A percentile compares a stretch with the other conserved stretches of the same genome.
These are phyloP conservation scores for Pseudomyrmex concolor DNA, from an alignment of 1,140 invertebrate genomes.

Conservation along the genomic window DNA sequence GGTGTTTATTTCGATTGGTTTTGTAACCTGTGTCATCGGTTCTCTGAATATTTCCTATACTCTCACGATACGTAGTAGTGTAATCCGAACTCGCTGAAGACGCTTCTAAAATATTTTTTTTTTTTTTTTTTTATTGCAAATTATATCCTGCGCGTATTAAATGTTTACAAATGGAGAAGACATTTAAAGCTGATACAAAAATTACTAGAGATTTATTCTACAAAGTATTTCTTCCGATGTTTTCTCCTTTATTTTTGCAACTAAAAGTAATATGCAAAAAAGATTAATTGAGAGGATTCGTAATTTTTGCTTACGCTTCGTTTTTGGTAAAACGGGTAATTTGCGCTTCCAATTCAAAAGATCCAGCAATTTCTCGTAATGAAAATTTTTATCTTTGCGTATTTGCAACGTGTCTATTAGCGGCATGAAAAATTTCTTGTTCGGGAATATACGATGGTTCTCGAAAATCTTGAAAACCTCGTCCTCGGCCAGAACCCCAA, in stretches of 20 bases:
- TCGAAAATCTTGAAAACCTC: conserved; percentile 52
- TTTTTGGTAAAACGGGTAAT: conserved; percentile 66
- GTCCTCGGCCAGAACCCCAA: conserved; percentile 45
- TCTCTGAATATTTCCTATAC: conserved; percentile 38
- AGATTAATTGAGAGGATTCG: not conserved
- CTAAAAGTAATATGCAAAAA: too few relatives aligned
- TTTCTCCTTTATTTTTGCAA: too few relatives aligned
- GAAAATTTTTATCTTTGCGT: conserved; percentile 45
- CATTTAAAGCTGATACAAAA: too few relatives aligned
- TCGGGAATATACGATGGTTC: conserved; percentile 52
- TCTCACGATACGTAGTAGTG: conserved; percentile 11
- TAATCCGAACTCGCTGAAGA: conserved; percentile 36
- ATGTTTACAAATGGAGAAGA: too few relatives aligned
- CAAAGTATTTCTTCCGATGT: too few relatives aligned
- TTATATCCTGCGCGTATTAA: too few relatives aligned
- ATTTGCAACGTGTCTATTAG: conserved; percentile 66
- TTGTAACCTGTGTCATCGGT: conserved; percentile 35
- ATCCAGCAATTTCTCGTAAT: conserved; percentile 66
- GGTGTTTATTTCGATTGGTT: not conserved
- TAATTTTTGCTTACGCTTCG: conserved; percentile 50
- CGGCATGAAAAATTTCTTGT: conserved; percentile 51
- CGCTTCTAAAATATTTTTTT: conserved; percentile 38
- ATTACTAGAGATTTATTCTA: too few relatives aligned
- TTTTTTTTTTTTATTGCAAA: not conserved
- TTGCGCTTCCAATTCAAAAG: conserved; percentile 71